phyloP scores from a whole-genome alignment of 2,113 vertebrate species.

The Monopterus albus region DNA sequence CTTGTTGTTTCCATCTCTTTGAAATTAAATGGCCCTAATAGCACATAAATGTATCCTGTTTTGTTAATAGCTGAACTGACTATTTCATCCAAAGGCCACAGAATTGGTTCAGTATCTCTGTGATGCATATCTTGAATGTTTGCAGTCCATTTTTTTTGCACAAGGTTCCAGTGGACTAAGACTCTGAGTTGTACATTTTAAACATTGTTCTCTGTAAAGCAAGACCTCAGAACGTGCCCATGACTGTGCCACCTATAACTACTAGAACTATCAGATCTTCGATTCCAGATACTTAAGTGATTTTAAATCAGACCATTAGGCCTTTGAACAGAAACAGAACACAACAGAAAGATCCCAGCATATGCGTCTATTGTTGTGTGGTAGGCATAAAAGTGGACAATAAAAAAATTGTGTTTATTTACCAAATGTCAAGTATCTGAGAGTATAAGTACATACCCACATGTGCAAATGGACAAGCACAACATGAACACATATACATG shows the following conservation, averaged over 20 bases:
- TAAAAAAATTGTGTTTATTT: slow-evolving; percentile 12
- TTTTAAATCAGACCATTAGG: slow-evolving; percentile 54
- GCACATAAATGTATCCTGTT: slow-evolving; percentile 74
- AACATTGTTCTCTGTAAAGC: slow-evolving; percentile 53
- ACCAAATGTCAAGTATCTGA: not conserved
- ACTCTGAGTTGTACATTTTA: slow-evolving; percentile 37
- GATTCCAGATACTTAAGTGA: slow-evolving; percentile 55
- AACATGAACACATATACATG: slow-evolving; percentile 11
- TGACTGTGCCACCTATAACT: slow-evolving; percentile 35
- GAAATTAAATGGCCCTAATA: slow-evolving; percentile 76
- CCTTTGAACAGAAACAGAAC: slow-evolving; percentile 38
- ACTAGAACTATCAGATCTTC: slow-evolving; percentile 55
- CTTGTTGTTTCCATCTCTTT: slow-evolving; percentile 75
- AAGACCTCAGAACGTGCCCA: slow-evolving; percentile 26
- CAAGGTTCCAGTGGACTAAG: slow-evolving; percentile 51
- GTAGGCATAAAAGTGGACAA: not conserved
- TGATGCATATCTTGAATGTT: slow-evolving; percentile 73
- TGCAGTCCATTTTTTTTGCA: slow-evolving; percentile 74
- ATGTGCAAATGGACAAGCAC: not conserved
- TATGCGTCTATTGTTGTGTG: slow-evolving; percentile 28
- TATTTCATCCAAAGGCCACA: slow-evolving; percentile 65
- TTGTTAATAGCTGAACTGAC: slow-evolving; percentile 71
- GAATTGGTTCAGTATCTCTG: slow-evolving; percentile 58
- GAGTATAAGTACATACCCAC: not conserved
- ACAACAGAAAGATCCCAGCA: slow-evolving; percentile 14